Conservation (phyloP, 92 coral and sea anemone species). For the Epizoanthus illoricatus region DNA sequence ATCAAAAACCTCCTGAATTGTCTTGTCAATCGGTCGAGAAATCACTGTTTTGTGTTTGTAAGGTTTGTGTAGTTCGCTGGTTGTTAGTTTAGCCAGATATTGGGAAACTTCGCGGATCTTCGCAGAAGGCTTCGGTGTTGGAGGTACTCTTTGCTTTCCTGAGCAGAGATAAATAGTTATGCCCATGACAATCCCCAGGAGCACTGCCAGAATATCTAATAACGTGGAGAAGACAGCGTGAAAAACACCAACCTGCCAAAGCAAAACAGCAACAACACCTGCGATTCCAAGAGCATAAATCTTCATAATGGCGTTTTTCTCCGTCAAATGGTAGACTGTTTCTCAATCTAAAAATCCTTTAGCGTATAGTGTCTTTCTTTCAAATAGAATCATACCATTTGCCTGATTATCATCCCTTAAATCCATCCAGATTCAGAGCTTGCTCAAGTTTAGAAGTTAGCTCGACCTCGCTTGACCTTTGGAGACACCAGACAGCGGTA, state of each 20-base stretch:
- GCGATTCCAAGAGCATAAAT: slow-evolving; percentile 52
- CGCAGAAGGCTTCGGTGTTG: slow-evolving; percentile 64
- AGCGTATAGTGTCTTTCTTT: background rate
- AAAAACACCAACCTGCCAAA: slow-evolving; percentile 88
- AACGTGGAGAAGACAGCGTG: slow-evolving; percentile 62
- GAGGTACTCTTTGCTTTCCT: slow-evolving; percentile 80
- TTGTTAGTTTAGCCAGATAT: slow-evolving; percentile 71
- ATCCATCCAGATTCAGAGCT: background rate
- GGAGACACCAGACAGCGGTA: slow-evolving; percentile 1
- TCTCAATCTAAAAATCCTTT: background rate
- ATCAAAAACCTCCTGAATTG: slow-evolving; percentile 93
- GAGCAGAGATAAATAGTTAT: slow-evolving; percentile 68
- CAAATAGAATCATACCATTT: background rate
- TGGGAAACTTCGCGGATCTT: slow-evolving; percentile 71
- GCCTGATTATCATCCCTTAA: background rate
- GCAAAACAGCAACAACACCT: slow-evolving; percentile 40
- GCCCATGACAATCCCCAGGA: slow-evolving; percentile 84
- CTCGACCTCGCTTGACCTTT: background rate
- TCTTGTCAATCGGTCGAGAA: slow-evolving; percentile 87
- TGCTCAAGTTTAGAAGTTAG: background rate
- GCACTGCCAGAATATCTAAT: slow-evolving; percentile 57
- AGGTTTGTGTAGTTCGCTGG: slow-evolving; percentile 67
- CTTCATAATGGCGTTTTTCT: slow-evolving; percentile 44
- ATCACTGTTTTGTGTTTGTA: slow-evolving; percentile 81
- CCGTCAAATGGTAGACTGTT: background rate